A percentile compares a stretch with the other conserved stretches of the same genome.
Conservation (phyloP, 2,113 vertebrate species). For the Sebastes schlegelii region DNA sequence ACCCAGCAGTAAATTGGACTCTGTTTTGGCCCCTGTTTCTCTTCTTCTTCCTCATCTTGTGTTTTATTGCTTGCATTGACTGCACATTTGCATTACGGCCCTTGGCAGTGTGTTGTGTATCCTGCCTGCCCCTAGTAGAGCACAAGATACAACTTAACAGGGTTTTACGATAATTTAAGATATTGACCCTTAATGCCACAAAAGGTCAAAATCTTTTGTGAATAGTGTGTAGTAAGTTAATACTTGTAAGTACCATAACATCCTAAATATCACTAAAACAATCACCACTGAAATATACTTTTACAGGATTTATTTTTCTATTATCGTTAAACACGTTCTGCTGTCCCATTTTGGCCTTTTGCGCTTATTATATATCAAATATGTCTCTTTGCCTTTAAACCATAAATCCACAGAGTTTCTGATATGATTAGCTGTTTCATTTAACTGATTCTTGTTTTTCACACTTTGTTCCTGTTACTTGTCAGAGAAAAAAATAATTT, state of each 20-base stretch:
- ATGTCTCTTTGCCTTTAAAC: neutral
- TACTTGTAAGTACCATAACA: too few relatives aligned
- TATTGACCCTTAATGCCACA: neutral
- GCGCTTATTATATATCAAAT: neutral
- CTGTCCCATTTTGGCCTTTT: neutral
- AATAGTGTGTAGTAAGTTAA: neutral
- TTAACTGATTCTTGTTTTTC: slow-evolving; percentile 5
- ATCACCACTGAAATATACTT: too few relatives aligned
- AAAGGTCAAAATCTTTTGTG: neutral
- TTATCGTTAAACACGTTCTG: neutral
- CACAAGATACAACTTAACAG: neutral
- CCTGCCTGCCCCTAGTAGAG: neutral
- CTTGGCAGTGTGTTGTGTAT: neutral
- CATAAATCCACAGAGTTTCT: neutral
- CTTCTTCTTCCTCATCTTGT: neutral
- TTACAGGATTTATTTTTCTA: too few relatives aligned
- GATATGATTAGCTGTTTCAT: slow-evolving; percentile 35
- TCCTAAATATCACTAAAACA: too few relatives aligned
- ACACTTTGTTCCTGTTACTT: slow-evolving; percentile 9
- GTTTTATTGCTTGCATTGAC: neutral
- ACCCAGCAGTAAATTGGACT: neutral
- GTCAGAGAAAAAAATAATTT: slow-evolving; percentile 11
- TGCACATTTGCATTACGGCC: slow-evolving; percentile 1
- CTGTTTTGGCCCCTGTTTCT: neutral
- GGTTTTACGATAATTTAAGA: neutral